phyloP scores from a whole-genome alignment of 2,113 vertebrate species.

The Amphiprion percula region DNA sequence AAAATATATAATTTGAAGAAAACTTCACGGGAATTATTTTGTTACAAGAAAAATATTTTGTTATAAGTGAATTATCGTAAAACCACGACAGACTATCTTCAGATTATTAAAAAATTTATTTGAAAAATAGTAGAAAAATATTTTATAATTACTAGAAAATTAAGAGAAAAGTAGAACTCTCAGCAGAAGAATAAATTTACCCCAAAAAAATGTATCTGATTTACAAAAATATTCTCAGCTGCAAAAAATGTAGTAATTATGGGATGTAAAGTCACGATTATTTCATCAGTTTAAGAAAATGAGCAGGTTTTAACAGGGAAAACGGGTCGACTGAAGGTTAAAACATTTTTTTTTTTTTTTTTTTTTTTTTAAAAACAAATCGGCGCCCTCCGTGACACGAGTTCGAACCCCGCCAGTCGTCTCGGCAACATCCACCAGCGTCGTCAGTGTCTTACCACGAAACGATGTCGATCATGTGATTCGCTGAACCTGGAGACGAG shows the following conservation, averaged over 20 bases:
- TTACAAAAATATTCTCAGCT: too few species aligned
- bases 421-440: constrained; percentile 12
- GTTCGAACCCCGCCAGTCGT: not conserved
- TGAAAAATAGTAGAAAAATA: not conserved
- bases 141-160: too few species aligned
- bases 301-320: too few species aligned
- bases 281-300: not conserved
- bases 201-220: too few species aligned
- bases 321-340: too few species aligned
- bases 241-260: too few species aligned
- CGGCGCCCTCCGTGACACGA: constrained; percentile 23
- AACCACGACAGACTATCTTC: not conserved
- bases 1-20: not conserved
- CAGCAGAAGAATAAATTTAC: too few species aligned
- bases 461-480: constrained; percentile 30
- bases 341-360: not conserved
- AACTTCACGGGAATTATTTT: not conserved
- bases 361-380: not conserved
- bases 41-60: not conserved
- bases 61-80: not conserved
- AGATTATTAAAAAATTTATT: not conserved
- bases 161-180: too few species aligned
- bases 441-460: constrained; percentile 85
- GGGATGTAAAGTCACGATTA: not conserved
- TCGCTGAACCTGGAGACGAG: constrained; percentile 59